Evolutionary conservation across 2,888 invertebrate genomes (phyloP).

Genomic region (Griposia aprilina): DNA sequence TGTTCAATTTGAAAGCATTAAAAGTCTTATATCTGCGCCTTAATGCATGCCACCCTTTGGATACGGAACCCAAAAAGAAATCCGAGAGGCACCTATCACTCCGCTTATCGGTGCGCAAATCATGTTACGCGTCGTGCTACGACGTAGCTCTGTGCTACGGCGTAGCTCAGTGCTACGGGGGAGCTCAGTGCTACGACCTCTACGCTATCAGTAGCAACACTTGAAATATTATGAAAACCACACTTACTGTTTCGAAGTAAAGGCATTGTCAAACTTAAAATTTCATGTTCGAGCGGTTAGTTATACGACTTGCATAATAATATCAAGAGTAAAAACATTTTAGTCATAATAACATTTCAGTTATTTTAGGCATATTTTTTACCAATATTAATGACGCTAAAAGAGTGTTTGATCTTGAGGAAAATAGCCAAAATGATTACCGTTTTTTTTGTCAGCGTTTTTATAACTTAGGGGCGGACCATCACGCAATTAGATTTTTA

Average conservation of each 20-base stretch:
- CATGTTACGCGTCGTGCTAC: slow-evolving; percentile 28
- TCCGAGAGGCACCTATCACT: neutral
- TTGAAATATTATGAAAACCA: neutral
- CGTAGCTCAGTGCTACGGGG: slow-evolving; percentile 9
- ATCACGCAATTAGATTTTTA: slow-evolving; percentile 64
- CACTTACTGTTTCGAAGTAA: neutral
- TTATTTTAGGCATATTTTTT: neutral
- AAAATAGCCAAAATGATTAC: slow-evolving; percentile 50
- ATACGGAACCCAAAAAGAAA: neutral
- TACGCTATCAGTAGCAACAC: neutral
- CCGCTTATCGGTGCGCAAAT: no score
- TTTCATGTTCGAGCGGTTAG: neutral
- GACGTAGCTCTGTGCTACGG: slow-evolving; percentile 16
- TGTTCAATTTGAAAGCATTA: no score
- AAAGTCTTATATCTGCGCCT: no score
- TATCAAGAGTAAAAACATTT: neutral
- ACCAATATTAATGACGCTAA: slow-evolving; percentile 24
- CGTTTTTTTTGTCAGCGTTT: slow-evolving; percentile 52
- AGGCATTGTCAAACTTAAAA: neutral
- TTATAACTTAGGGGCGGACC: slow-evolving; percentile 48
- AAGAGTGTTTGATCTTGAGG: slow-evolving; percentile 37
- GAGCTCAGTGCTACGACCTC: neutral
- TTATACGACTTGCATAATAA: neutral
- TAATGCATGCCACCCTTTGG: neutral
- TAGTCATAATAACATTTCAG: neutral